Conservation (phyloP, 23 tunicate genomes). For the Trididemnum nubilum region DNA sequence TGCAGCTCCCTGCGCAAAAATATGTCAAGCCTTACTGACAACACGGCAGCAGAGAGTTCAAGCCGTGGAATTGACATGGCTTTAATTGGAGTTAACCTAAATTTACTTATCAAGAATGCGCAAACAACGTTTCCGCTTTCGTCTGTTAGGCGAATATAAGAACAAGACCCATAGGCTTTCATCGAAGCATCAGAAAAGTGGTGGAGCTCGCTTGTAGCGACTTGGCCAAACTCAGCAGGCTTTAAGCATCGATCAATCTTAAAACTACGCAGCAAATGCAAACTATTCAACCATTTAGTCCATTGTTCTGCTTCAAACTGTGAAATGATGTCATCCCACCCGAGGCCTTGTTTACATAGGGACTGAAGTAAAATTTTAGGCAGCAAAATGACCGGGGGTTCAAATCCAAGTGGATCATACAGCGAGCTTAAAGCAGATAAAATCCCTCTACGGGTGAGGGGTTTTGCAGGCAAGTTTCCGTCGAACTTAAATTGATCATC, state of each 20-base stretch:
- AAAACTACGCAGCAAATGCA: neutral
- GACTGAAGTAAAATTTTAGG: no score
- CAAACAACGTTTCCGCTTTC: no score
- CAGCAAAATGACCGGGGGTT: neutral
- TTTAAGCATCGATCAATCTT: neutral
- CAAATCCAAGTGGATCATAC: neutral
- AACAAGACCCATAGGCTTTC: neutral
- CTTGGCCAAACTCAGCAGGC: neutral
- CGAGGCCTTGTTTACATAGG: no score
- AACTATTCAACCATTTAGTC: neutral
- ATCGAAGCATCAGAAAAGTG: conserved; percentile 10
- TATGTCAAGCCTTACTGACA: no score
- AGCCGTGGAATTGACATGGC: no score
- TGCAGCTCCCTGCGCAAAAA: no score
- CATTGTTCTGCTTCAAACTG: neutral
- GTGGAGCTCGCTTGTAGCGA: neutral
- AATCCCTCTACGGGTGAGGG: neutral
- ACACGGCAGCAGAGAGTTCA: no score
- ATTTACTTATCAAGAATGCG: no score
- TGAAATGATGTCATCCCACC: neutral
- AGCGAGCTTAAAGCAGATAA: no score
- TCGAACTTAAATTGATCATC: neutral
- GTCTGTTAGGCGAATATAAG: neutral
- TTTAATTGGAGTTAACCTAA: no score
- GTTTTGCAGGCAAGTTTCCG: neutral